A percentile compares a stretch with the other conserved stretches of the same genome.
Evolutionary conservation across 2,888 invertebrate species (phyloP).

Genomic region (Meta bourneti): DNA sequence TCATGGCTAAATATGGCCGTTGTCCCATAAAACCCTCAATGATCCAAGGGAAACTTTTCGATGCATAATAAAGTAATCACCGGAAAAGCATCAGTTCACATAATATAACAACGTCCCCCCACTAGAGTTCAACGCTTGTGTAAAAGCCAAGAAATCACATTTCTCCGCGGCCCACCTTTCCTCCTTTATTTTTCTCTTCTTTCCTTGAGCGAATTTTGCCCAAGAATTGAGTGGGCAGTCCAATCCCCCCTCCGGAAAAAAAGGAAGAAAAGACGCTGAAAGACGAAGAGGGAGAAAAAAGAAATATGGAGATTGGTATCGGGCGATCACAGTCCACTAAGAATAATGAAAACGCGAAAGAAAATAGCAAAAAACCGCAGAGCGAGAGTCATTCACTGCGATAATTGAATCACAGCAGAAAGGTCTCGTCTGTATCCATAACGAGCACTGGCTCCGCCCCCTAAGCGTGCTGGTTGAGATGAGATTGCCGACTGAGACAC

Average conservation of each 20-base stretch:
- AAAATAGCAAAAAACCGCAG: not conserved
- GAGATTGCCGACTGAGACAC: constrained; percentile 14
- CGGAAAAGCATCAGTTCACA: not conserved
- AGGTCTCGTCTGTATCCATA: constrained; percentile 52
- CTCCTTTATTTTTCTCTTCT: not conserved
- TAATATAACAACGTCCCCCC: constrained; percentile 44
- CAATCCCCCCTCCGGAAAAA: not conserved
- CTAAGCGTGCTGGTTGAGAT: constrained; percentile 36
- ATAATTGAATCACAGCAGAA: constrained; percentile 69
- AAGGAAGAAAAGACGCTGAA: constrained; percentile 34
- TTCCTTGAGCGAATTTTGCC: constrained; percentile 11
- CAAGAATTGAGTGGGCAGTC: constrained; percentile 69
- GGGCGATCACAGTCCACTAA: constrained; percentile 61
- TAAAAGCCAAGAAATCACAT: constrained; percentile 62
- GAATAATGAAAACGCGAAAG: constrained; percentile 60
- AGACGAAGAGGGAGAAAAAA: constrained; percentile 33
- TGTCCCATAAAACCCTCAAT: no score
- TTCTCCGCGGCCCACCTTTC: constrained; percentile 23
- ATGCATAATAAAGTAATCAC: no score
- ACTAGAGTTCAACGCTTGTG: constrained; percentile 8
- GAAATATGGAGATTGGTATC: constrained; percentile 74
- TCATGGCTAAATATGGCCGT: no score
- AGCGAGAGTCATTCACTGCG: constrained; percentile 60
- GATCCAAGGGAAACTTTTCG: no score
- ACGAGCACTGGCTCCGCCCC: constrained; percentile 35